Conservation (phyloP, 1,140 invertebrate genomes). For the Caerostris extrusa region DNA sequence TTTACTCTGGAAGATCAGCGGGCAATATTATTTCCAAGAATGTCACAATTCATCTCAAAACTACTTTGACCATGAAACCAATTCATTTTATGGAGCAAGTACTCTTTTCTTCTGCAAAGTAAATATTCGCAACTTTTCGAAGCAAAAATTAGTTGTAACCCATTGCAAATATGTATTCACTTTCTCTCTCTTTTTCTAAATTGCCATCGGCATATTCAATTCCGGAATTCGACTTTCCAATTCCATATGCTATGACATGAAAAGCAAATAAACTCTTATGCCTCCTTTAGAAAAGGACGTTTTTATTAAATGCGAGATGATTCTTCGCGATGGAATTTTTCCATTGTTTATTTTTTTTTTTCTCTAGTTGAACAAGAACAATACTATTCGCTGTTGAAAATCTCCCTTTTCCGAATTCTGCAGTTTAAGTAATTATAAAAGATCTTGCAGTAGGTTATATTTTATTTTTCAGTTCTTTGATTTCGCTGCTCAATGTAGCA, state of each 20-base stretch:
- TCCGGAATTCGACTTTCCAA: slow-evolving; percentile 11
- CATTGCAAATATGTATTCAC: neutral
- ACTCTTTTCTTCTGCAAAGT: neutral
- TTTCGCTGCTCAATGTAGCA: too few relatives aligned
- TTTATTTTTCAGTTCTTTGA: too few relatives aligned
- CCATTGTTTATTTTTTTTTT: neutral
- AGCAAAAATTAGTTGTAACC: neutral
- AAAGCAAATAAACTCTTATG: slow-evolving; percentile 14
- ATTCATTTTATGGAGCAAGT: neutral
- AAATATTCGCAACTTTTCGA: neutral
- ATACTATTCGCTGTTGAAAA: neutral
- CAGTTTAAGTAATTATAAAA: neutral
- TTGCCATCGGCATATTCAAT: neutral
- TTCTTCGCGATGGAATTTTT: neutral
- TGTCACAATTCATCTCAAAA: neutral
- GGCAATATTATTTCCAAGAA: neutral
- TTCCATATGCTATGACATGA: neutral
- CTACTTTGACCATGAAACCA: neutral
- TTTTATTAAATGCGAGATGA: neutral
- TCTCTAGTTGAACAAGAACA: neutral
- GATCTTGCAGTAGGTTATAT: too few relatives aligned
- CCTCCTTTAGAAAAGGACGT: neutral
- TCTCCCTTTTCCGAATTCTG: neutral
- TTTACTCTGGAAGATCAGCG: too few relatives aligned
- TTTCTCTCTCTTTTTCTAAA: neutral